A percentile compares a stretch with the other conserved stretches of the same genome.
Evolutionary conservation across 2,113 vertebrate species (phyloP).

Genomic region (Petroica traversi): DNA sequence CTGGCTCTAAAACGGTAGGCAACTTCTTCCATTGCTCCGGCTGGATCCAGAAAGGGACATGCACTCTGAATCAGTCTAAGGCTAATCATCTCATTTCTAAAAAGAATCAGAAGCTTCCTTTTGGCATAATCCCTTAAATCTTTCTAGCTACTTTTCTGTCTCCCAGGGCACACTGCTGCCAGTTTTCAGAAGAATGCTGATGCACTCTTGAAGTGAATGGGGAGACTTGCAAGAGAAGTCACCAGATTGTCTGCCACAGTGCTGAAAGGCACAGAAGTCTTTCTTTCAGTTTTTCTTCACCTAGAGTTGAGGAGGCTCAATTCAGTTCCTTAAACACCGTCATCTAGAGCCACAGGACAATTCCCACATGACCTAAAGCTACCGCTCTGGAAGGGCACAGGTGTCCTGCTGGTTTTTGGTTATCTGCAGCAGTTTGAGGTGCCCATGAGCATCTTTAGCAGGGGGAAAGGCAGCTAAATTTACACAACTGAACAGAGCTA

Average conservation of each 20-base stretch:
- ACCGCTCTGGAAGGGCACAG: neutral
- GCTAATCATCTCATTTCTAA: slow-evolving; percentile 25
- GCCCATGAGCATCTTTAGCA: neutral
- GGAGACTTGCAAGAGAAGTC: neutral
- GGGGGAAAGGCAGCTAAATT: neutral
- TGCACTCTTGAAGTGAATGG: neutral
- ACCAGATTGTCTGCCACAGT: neutral
- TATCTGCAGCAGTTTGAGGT: neutral
- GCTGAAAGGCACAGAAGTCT: neutral
- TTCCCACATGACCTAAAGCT: neutral
- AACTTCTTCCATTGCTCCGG: neutral
- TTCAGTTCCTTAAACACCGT: neutral
- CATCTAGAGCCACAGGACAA: neutral
- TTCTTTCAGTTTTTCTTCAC: neutral
- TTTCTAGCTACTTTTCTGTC: neutral
- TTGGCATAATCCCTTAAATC: neutral
- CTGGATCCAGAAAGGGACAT: neutral
- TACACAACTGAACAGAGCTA: neutral
- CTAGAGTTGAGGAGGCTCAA: neutral
- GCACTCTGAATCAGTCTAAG: neutral
- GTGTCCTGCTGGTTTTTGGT: neutral
- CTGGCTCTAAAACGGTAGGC: neutral
- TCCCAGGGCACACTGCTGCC: neutral
- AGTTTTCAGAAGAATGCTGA: neutral
- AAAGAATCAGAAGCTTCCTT: slow-evolving; percentile 2